Conservation (phyloP, 2,888 invertebrate genomes). For the Eubasilissa splendida region DNA sequence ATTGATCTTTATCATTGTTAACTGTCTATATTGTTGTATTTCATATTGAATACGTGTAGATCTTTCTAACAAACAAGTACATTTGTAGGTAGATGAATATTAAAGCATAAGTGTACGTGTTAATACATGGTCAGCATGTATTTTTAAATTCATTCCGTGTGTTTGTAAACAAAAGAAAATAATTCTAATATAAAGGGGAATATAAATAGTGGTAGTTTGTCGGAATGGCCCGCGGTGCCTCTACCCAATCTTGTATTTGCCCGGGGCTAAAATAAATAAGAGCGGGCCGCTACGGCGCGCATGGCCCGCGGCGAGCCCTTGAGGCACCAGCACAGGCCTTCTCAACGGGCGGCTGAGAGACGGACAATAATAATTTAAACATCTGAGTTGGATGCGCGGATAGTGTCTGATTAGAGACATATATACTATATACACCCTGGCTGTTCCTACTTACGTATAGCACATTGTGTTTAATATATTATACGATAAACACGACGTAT, state of each 20-base stretch:
- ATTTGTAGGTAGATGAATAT: too few relatives aligned
- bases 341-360: neutral
- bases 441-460: too few relatives aligned
- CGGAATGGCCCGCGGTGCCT: slow-evolving; percentile 39
- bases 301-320: slow-evolving; percentile 25
- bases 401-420: too few relatives aligned
- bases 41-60: too few relatives aligned
- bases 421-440: too few relatives aligned
- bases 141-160: neutral
- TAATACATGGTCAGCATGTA: neutral
- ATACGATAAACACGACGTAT: too few relatives aligned
- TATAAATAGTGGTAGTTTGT: slow-evolving; percentile 23
- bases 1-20: too few relatives aligned
- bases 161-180: slow-evolving; percentile 9
- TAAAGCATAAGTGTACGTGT: too few relatives aligned
- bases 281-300: slow-evolving; percentile 24
- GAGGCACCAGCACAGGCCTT: neutral
- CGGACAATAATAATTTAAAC: neutral
- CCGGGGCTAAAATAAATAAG: slow-evolving; percentile 43
- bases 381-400: neutral
- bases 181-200: slow-evolving; percentile 5
- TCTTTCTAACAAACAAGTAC: too few relatives aligned
- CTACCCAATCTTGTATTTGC: slow-evolving; percentile 48
- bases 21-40: too few relatives aligned
- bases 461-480: too few relatives aligned